Evolutionary conservation across 2,113 vertebrate genomes (phyloP).

Genomic region (Lipotes vexillifer): DNA sequence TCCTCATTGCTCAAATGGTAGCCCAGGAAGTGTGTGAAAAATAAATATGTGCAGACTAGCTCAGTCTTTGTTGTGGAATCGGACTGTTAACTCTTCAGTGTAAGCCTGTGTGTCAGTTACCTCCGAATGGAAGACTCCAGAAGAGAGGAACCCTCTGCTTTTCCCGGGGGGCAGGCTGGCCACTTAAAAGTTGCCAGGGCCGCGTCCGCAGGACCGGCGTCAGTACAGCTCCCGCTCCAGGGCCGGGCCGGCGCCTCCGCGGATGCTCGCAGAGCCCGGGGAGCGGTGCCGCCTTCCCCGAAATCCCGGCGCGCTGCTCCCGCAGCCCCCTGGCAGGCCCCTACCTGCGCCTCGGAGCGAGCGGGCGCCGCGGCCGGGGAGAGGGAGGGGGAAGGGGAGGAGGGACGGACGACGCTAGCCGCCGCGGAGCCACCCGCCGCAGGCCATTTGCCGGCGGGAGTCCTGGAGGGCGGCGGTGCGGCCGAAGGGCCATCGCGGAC

Average conservation of each 20-base stretch:
- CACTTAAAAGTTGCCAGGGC: slow-evolving; percentile 41
- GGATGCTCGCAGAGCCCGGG: background rate
- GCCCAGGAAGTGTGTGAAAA: background rate
- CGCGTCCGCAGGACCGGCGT: background rate
- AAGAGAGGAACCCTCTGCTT: background rate
- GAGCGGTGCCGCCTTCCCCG: background rate
- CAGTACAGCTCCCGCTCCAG: slow-evolving; percentile 15
- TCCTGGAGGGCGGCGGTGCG: slow-evolving; percentile 24
- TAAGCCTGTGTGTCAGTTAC: background rate
- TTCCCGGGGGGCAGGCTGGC: background rate
- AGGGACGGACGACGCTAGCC: background rate
- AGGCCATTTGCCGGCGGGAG: slow-evolving; percentile 30
- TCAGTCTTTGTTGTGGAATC: background rate
- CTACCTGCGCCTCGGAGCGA: slow-evolving; percentile 7
- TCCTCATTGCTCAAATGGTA: background rate
- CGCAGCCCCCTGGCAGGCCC: background rate
- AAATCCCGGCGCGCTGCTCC: background rate
- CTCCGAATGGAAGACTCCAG: background rate
- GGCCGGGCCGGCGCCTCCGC: slow-evolving; percentile 20
- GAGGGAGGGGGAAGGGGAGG: background rate
- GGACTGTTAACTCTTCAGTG: background rate
- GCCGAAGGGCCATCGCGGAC: background rate
- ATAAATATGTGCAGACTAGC: background rate
- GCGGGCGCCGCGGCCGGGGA: background rate
- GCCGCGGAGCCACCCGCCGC: slow-evolving; percentile 28